phyloP scores from a whole-genome alignment of 2,113 vertebrate genomes.

The Tachysurus fulvidraco region DNA sequence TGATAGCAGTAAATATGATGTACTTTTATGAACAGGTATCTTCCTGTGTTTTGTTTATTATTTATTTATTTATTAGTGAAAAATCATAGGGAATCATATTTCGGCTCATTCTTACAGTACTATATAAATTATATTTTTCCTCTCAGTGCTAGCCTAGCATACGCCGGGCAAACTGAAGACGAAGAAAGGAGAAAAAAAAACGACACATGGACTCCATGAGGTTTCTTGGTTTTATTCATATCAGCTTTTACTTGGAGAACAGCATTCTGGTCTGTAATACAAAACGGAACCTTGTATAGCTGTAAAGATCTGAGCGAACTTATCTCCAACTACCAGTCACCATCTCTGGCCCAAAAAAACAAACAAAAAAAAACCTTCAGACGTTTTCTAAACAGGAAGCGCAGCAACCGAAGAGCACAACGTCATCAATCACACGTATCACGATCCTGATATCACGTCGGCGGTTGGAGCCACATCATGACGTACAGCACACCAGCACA shows the following conservation, averaged over 20 bases:
- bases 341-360: too few relatives aligned
- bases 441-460: background rate
- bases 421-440: background rate
- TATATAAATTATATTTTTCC: background rate
- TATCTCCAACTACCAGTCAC: background rate
- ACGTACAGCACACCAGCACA: background rate
- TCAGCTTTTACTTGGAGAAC: background rate
- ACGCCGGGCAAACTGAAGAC: background rate
- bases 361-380: background rate
- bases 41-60: too few relatives aligned
- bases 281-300: background rate
- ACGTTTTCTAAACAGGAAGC: background rate
- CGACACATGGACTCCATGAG: background rate
- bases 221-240: constrained; percentile 4
- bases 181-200: background rate
- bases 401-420: background rate
- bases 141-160: background rate
- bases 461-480: too few relatives aligned
- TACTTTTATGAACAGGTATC: background rate
- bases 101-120: too few relatives aligned
- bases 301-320: background rate
- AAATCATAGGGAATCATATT: too few relatives aligned
- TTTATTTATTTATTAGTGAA: too few relatives aligned
- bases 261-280: constrained; percentile 2
- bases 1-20: background rate